Base-by-base conservation (phyloP, 2,888 invertebrate species). In the Ennomos erosarius region DNA sequence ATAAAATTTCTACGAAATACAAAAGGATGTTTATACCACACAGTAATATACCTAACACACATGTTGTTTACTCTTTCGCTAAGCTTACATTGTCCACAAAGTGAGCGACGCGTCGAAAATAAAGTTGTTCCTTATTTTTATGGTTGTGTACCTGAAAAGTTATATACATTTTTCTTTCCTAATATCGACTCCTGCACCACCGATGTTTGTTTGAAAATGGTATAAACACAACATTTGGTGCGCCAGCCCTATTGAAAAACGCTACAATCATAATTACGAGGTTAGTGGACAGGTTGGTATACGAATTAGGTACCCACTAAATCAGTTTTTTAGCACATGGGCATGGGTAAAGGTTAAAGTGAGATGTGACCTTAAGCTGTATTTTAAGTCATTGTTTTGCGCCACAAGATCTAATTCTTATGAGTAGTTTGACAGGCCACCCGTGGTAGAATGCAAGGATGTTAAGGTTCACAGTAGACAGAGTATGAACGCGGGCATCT, bases 31-130 rank as follows among this genome's bases (percentile, higher is more conserved):
- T 2, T 16, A 26, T 5, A 26, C 1, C 26, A 26, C 26, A 4
- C 26, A 26, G 6, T 26, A 26, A 26, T 6, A 26, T 26, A 26
- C 26, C 26, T 26, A 69, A 40, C 39, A 55, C 39, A 55, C 54
- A 59, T 44, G 79, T 82, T 85, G 83, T 84, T 82, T 84, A 84
- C 81, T 76, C 74, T 73, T 74, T 74, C 68, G 68, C 62, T 33
- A 51, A 73, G 66, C 74, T 77, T 77, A 77, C 72, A 76, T 69
- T 76, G 75, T 77, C 74, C 72, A 65, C 71, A 69, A 72, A 76
- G 67, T 70, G 67, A 73, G 68, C 73, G 74, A 69, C 65, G 66
- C 71, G 73, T 65, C 71, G 67, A 75, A 81, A 79, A 80, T 77
- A 80, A 78, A 78, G 69, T 75, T 70, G 67, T 74, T 74, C 70